A percentile compares a stretch with the other conserved stretches of the same genome.
These are phyloP conservation scores for Eurystomus gularis DNA, from an alignment of 2,113 vertebrate genomes.

Conservation along the genomic window DNA sequence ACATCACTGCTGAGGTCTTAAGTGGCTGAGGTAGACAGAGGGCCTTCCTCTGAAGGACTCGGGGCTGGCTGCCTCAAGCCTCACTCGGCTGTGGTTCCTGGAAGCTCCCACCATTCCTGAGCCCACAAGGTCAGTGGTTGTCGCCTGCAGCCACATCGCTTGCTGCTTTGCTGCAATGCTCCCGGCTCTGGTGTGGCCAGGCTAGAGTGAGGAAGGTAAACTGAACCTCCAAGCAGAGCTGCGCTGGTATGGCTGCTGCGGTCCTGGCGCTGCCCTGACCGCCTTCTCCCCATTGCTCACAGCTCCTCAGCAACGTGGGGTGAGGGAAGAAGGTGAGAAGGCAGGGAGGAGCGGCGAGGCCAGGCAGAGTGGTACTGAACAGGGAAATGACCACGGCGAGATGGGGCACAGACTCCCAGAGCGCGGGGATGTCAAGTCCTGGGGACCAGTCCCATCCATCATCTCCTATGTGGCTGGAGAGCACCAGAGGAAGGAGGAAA, in stretches of 20 bases:
- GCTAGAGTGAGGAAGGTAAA: background rate
- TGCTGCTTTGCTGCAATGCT: background rate
- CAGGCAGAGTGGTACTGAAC: background rate
- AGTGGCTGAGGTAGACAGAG: background rate
- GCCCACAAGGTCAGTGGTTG: background rate
- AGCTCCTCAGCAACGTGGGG: background rate
- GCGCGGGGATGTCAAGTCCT: background rate
- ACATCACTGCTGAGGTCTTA: background rate
- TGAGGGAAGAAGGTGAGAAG: background rate
- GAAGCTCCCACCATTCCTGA: background rate
- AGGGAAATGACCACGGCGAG: background rate
- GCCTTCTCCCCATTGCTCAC: background rate
- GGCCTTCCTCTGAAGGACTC: background rate
- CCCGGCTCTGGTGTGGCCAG: background rate
- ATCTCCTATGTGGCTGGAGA: fast-evolving
- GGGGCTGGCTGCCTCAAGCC: background rate
- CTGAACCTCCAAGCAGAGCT: background rate
- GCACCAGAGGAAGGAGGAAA: background rate
- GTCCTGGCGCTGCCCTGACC: background rate
- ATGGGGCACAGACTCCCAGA: background rate
- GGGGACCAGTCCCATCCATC: background rate
- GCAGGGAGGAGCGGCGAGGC: background rate
- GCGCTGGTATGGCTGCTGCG: background rate
- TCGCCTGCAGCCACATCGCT: background rate
- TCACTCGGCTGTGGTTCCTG: fast-evolving